Conservation (phyloP, 2,888 invertebrate genomes). For the Frankliniella intonsa region DNA sequence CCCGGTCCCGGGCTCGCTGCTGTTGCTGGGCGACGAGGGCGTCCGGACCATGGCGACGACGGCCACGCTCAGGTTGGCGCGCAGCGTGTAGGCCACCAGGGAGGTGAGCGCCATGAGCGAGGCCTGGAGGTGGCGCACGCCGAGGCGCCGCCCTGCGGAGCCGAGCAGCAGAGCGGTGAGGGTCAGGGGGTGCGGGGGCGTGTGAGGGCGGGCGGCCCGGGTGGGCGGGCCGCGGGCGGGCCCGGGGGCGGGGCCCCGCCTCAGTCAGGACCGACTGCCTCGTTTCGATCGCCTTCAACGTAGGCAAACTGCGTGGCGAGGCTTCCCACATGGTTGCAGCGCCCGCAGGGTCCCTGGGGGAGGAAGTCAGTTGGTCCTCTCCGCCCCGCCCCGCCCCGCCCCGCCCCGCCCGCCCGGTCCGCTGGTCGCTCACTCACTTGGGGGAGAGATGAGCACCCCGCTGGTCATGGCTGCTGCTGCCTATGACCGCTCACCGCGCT, state of each 20-base stretch:
- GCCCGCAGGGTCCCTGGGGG: too few relatives aligned
- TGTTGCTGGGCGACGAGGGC: not conserved
- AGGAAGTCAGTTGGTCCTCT: too few relatives aligned
- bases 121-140: conserved; percentile 4
- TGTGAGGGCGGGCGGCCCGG: not conserved
- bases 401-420: too few relatives aligned
- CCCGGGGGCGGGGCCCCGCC: not conserved
- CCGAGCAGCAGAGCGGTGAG: not conserved
- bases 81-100: conserved; percentile 1
- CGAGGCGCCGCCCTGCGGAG: not conserved
- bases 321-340: too few relatives aligned
- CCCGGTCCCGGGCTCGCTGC: not conserved
- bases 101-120: not conserved
- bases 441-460: too few relatives aligned
- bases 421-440: too few relatives aligned
- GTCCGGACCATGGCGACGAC: conserved; percentile 1
- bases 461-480: too few relatives aligned
- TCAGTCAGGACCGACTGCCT: not conserved
- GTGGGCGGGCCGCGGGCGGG: not conserved
- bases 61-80: conserved; percentile 5
- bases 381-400: too few relatives aligned
- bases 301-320: too few relatives aligned
- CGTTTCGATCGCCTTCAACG: not conserved
- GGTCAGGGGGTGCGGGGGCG: not conserved
- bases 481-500: too few relatives aligned